These are phyloP conservation scores for Plotosus lineatus DNA, from an alignment of 2,113 vertebrate genomes.

Conservation along the genomic window DNA sequence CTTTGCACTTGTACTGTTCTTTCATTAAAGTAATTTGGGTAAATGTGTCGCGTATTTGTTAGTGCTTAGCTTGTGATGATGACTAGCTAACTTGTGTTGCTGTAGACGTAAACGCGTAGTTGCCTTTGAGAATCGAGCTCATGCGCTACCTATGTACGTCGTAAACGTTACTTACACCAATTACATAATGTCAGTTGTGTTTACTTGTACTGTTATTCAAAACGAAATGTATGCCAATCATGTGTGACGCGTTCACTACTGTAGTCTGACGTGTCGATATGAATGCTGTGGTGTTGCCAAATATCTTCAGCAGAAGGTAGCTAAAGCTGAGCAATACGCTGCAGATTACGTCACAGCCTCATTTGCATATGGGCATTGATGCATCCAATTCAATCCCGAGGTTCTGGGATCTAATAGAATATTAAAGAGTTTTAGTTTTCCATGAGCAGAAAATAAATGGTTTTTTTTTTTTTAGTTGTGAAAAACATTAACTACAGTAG, in stretches of 20 bases:
- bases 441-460: not conserved
- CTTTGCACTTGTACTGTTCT: too few species aligned
- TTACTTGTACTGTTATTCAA: not conserved
- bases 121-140: not conserved
- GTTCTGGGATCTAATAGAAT: not conserved
- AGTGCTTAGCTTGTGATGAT: not conserved
- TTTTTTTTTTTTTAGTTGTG: too few species aligned
- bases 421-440: not conserved
- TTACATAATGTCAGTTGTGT: not conserved
- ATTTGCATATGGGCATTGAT: not conserved
- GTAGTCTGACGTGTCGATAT: constrained; percentile 25
- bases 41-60: not conserved
- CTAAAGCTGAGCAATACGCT: not conserved
- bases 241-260: not conserved
- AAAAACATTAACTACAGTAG: too few species aligned
- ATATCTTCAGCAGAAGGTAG: not conserved
- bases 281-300: not conserved
- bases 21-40: not conserved
- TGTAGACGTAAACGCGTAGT: not conserved
- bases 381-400: not conserved
- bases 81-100: not conserved
- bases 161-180: not conserved
- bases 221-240: too few species aligned
- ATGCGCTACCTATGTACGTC: not conserved
- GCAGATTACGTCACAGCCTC: not conserved